These are phyloP conservation scores for Elaphurus davidianus DNA, from an alignment of 2,113 vertebrate genomes.

Conservation along the genomic window DNA sequence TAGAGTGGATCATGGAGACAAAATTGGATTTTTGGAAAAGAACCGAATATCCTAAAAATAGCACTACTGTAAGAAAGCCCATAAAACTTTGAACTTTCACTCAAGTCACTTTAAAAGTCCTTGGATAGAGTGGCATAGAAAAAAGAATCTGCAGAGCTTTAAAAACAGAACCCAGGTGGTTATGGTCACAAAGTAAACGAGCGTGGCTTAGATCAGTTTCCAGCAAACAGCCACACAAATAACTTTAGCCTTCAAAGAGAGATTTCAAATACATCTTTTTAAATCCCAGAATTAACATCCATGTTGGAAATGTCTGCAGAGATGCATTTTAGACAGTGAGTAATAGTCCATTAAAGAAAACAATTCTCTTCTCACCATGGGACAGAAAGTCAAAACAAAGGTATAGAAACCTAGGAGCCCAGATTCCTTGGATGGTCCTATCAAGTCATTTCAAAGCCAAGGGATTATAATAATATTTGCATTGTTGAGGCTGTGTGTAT, in stretches of 20 bases:
- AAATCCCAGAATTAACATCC: slow-evolving; percentile 8
- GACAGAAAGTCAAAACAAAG: not conserved
- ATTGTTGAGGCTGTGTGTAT: slow-evolving; percentile 33
- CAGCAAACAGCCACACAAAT: not conserved
- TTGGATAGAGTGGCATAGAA: not conserved
- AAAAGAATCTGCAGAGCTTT: not conserved
- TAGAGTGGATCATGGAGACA: slow-evolving; percentile 22
- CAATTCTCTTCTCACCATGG: not conserved
- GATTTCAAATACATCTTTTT: not conserved
- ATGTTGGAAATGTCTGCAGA: not conserved
- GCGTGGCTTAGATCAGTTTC: not conserved
- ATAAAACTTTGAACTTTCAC: slow-evolving; percentile 60
- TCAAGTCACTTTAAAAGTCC: slow-evolving; percentile 42
- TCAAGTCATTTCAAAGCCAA: slow-evolving; percentile 10
- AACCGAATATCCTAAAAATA: slow-evolving; percentile 63
- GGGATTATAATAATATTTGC: slow-evolving; percentile 14
- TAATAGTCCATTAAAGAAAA: slow-evolving; percentile 8
- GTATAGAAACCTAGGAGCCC: not conserved
- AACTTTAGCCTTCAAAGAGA: slow-evolving; percentile 9
- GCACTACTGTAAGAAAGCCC: not conserved
- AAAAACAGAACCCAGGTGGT: slow-evolving; percentile 11
- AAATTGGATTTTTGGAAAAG: slow-evolving; percentile 37
- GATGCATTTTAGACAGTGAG: not conserved
- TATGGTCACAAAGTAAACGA: slow-evolving; percentile 22
- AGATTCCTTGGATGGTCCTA: not conserved